Base-by-base conservation (phyloP, 2,888 invertebrate genomes). In the Drosophila greeni region DNA sequence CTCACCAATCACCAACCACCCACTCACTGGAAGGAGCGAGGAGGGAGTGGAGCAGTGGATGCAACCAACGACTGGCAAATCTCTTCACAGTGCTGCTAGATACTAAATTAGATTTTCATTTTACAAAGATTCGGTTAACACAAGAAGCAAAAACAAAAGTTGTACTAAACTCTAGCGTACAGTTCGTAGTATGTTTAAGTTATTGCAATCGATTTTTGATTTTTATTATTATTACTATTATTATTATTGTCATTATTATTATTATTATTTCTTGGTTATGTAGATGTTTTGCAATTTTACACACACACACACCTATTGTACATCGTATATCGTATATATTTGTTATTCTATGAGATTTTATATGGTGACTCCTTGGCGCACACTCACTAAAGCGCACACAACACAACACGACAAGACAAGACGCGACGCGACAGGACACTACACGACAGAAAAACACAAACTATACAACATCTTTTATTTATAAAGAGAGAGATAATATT, bases 61-160 rank as follows among this genome's bases (percentile, higher is more conserved):
- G 66, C 66, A 79, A 79, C 70, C 77, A 80, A 82, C 79, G 79
- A 80, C 82, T 82, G 82, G 79, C 79, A 80, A 77, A 77, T 72
- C 74, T 53, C 62, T 80, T 75, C 73, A 68, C 62, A 82, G 82
- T 72, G 79, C 80, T 82, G 79, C 80, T 80, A 82, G 79, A 80
- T 74, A 72, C 62, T 69, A 75, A 75, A 79, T 70, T 80, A 69
- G 65, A 76, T 67, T 74, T 77, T 67, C 65, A 57, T 74, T 79
- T 20, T 2, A n/a, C n/a, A 31, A 45, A 18, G 45, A 47, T 31
- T 76, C 69, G 74, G 73, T 62, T 59, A 66, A 57, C 48, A 59
- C 37, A 40, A 51, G 55, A 49, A 29, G 40, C 40, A 8, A 53
- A 34, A 62, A 68, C 34, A 29, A 52, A 55, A 42, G 53, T 77